Evolutionary conservation across 2,113 vertebrate genomes (phyloP).

Genomic region (Elanoides forficatus): DNA sequence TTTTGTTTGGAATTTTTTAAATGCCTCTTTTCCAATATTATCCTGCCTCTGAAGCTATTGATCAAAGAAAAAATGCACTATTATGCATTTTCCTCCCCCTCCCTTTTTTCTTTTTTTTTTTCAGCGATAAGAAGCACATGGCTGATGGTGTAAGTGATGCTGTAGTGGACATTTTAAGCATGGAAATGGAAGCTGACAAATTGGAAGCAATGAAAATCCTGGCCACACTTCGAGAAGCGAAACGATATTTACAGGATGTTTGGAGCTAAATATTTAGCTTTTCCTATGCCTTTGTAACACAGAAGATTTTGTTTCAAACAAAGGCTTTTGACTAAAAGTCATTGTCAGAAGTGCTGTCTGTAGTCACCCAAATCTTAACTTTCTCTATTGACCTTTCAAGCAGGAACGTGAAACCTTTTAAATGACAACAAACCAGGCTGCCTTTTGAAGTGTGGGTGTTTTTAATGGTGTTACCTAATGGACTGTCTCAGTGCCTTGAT

Average conservation of each 20-base stretch:
- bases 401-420: background rate
- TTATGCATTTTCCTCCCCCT: fast-evolving
- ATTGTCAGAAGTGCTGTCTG: background rate
- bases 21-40: background rate
- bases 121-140: slow-evolving; percentile 95
- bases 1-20: background rate
- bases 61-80: background rate
- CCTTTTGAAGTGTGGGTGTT: background rate
- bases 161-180: slow-evolving; percentile 80
- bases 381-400: background rate
- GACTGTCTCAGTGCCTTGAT: background rate
- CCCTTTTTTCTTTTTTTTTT: background rate
- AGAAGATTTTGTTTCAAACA: background rate
- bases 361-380: background rate
- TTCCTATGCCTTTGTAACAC: background rate
- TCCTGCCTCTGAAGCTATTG: background rate
- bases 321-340: background rate
- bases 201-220: slow-evolving; percentile 87
- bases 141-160: slow-evolving; percentile 87
- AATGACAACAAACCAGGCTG: background rate
- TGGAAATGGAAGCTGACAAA: slow-evolving; percentile 76
- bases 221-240: slow-evolving; percentile 84
- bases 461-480: background rate
- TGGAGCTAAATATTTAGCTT: slow-evolving; percentile 79
- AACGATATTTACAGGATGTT: slow-evolving; percentile 91